Percentiles rank a stretch among this genome's conserved stretches.
phyloP scores from a whole-genome alignment of 2,888 invertebrate genomes.

The Lithophane semibrunnea region DNA sequence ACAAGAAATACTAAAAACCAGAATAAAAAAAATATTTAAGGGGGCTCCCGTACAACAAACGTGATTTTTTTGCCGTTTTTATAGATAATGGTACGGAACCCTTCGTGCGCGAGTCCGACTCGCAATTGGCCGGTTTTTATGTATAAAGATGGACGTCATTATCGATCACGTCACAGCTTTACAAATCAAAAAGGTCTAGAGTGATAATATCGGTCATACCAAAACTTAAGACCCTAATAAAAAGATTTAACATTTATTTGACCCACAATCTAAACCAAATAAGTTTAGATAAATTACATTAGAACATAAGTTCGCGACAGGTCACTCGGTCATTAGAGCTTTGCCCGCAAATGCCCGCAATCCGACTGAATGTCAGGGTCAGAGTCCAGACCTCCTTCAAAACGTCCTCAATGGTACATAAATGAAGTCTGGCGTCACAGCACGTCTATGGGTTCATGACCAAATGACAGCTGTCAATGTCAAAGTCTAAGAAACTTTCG shows the following conservation, averaged over 20 bases:
- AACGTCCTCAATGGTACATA: slow-evolving; percentile 39
- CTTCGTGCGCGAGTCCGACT: no score
- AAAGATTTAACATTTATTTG: not conserved
- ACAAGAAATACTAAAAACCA: no score
- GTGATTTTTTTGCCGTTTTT: no score
- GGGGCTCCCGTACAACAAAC: no score
- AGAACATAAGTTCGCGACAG: slow-evolving; percentile 18
- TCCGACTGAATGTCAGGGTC: slow-evolving; percentile 47
- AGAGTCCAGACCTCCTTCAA: slow-evolving; percentile 58
- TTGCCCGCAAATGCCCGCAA: slow-evolving; percentile 30
- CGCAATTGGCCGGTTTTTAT: no score
- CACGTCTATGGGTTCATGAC: slow-evolving; percentile 36
- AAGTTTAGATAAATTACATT: slow-evolving; percentile 17
- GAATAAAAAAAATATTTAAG: no score
- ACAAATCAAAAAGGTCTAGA: no score
- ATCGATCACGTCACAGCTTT: no score
- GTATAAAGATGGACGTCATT: no score
- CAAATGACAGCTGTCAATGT: slow-evolving; percentile 48
- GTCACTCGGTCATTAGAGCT: slow-evolving; percentile 13
- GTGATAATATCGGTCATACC: no score
- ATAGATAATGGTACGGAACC: no score
- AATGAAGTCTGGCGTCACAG: slow-evolving; percentile 13
- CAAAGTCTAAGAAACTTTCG: slow-evolving; percentile 2
- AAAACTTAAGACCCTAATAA: no score
- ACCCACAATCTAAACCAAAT: not conserved